Evolutionary conservation across 2,797 vertebrate species (phyloP).

Genomic region (Vultur gryphus): DNA sequence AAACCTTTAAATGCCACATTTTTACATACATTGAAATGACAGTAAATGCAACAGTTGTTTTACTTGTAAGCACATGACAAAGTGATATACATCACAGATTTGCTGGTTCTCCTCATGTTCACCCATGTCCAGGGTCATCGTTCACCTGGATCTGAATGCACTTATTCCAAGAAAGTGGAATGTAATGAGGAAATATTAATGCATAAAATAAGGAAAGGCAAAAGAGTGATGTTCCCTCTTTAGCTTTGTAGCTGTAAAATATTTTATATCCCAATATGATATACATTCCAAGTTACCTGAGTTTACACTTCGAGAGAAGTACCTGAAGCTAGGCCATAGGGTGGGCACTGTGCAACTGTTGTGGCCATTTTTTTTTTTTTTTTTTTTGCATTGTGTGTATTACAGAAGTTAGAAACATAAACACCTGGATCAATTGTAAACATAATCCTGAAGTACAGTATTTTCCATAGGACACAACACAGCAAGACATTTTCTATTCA

Average conservation of each 20-base stretch:
- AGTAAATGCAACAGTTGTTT: conserved; percentile 72
- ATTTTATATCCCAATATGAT: conserved; percentile 78
- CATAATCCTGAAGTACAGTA: conserved; percentile 88
- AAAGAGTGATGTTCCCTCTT: conserved; percentile 81
- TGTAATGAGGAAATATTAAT: conserved; percentile 79
- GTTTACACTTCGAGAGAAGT: conserved; percentile 89
- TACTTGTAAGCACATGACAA: conserved; percentile 67
- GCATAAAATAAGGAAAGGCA: conserved; percentile 82
- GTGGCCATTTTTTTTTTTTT: conserved; percentile 72
- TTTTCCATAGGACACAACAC: conserved; percentile 84
- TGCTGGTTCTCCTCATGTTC: conserved; percentile 79
- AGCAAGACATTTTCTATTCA: conserved; percentile 85
- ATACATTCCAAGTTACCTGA: conserved; percentile 95
- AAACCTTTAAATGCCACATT: conserved; percentile 72
- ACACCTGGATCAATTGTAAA: conserved; percentile 88
- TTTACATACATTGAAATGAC: conserved; percentile 69
- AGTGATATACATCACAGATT: conserved; percentile 70
- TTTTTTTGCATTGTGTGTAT: conserved; percentile 79
- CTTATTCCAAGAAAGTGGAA: conserved; percentile 80
- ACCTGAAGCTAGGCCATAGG: conserved; percentile 88
- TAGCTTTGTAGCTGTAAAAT: conserved; percentile 79
- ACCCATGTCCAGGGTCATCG: conserved; percentile 63
- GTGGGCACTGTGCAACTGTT: conserved; percentile 80
- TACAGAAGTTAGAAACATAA: conserved; percentile 81
- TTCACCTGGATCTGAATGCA: conserved; percentile 69